These are phyloP conservation scores for Xylophagus ater DNA, from an alignment of 2,888 invertebrate species.

Conservation along the genomic window DNA sequence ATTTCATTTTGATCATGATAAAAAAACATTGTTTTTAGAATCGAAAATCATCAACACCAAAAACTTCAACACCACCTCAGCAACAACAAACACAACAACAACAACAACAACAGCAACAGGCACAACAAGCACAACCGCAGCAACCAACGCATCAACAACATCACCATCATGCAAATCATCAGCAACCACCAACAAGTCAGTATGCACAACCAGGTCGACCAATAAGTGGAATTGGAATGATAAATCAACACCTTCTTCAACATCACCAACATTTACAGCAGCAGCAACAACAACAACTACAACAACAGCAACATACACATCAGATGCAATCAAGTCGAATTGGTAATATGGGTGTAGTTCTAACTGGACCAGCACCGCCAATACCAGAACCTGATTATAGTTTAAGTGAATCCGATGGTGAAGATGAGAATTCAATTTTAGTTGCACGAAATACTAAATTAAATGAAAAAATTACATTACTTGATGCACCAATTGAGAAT, in stretches of 20 bases:
- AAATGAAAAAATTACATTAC: slow-evolving; percentile 44
- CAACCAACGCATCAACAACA: slow-evolving; percentile 8
- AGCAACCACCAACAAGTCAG: slow-evolving; percentile 32
- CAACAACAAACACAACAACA: slow-evolving; percentile 13
- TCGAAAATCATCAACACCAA: slow-evolving; percentile 15
- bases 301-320: slow-evolving; percentile 21
- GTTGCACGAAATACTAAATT: slow-evolving; percentile 41
- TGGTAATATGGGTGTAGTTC: slow-evolving; percentile 11
- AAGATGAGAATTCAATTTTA: slow-evolving; percentile 44
- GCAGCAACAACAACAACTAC: slow-evolving; percentile 20
- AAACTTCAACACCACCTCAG: slow-evolving; percentile 9
- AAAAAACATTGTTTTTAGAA: slow-evolving; percentile 10
- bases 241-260: slow-evolving; percentile 21
- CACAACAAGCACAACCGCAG: slow-evolving; percentile 12
- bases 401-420: slow-evolving; percentile 74
- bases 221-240: slow-evolving; percentile 17
- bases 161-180: slow-evolving; percentile 2
- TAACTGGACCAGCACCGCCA: slow-evolving; percentile 47
- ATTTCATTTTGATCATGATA: not conserved
- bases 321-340: slow-evolving; percentile 12
- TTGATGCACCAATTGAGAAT: slow-evolving; percentile 47
- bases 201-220: slow-evolving; percentile 39
- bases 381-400: slow-evolving; percentile 89
- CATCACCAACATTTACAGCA: slow-evolving; percentile 25
- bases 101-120: slow-evolving; percentile 9